Conservation (phyloP, 1,140 invertebrate genomes). For the Halyomorpha halys region DNA sequence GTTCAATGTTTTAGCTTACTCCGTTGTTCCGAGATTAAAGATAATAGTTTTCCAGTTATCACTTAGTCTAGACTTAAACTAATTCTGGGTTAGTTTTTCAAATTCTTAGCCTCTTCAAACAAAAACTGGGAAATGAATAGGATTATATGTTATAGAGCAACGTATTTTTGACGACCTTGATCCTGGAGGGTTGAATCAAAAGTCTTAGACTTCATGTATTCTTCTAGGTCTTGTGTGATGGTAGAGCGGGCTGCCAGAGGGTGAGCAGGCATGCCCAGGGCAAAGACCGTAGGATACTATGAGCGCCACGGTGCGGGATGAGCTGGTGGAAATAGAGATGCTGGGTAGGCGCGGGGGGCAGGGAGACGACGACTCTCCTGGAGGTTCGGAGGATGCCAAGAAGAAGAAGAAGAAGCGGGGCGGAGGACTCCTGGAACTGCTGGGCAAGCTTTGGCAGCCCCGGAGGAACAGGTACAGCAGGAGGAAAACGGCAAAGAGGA, state of each 20-base stretch:
- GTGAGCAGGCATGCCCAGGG: neutral
- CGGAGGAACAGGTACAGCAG: constrained; percentile 30
- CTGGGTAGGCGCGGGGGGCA: constrained; percentile 11
- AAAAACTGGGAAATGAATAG: no score
- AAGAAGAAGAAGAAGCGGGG: neutral
- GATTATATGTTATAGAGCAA: neutral
- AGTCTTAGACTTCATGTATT: neutral
- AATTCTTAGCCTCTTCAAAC: no score
- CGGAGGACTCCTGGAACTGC: neutral
- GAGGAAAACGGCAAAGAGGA: constrained; percentile 21
- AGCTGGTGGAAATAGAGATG: constrained; percentile 26
- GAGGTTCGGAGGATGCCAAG: neutral
- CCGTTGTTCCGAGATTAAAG: no score
- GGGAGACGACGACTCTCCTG: constrained; percentile 13
- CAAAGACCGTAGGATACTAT: neutral
- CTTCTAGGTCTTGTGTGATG: neutral
- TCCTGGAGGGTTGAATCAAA: neutral
- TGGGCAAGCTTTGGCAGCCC: constrained; percentile 23
- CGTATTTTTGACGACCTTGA: neutral
- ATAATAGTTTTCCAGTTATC: no score
- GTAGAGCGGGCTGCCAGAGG: neutral
- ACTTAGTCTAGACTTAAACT: no score
- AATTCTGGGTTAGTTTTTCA: no score
- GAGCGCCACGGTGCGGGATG: constrained; percentile 15
- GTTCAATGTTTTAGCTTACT: no score